Percentiles rank a stretch among this genome's conserved stretches.
Evolutionary conservation across 2,888 invertebrate species (phyloP).

Genomic region (Steinernema hermaphroditum): DNA sequence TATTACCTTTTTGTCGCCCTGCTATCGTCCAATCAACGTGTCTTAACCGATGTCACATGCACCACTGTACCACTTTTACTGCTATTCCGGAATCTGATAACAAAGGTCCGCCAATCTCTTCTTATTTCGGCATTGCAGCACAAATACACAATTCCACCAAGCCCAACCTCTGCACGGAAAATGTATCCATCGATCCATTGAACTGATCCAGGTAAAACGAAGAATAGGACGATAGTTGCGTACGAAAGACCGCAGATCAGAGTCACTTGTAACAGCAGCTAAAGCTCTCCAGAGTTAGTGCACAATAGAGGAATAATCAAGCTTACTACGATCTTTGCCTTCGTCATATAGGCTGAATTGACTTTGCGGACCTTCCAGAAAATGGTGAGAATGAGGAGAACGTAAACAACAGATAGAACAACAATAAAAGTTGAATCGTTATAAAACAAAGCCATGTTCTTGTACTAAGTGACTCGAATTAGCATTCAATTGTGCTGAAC

Average conservation of each 20-base stretch:
- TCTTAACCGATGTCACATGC: too few species aligned
- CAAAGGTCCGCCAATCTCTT: too few species aligned
- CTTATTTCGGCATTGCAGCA: neutral
- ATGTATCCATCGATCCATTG: neutral
- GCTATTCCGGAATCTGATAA: too few species aligned
- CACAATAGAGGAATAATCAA: neutral
- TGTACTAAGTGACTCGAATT: too few species aligned
- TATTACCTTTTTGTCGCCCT: too few species aligned
- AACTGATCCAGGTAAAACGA: neutral
- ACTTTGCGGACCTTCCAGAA: neutral
- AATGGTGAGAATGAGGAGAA: neutral
- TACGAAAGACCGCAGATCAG: neutral
- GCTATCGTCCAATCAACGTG: too few species aligned
- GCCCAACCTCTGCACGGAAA: neutral
- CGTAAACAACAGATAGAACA: neutral
- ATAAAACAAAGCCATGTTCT: neutral
- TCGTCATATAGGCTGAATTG: neutral
- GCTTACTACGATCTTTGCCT: neutral
- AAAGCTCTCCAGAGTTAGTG: neutral
- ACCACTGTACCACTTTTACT: too few species aligned
- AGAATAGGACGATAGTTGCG: neutral
- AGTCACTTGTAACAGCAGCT: neutral
- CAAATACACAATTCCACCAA: too few species aligned
- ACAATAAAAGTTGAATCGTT: neutral
- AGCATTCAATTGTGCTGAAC: neutral